A percentile compares a stretch with the other conserved stretches of the same genome.
phyloP scores from a whole-genome alignment of 2,797 vertebrate species.

The Channa striata region DNA sequence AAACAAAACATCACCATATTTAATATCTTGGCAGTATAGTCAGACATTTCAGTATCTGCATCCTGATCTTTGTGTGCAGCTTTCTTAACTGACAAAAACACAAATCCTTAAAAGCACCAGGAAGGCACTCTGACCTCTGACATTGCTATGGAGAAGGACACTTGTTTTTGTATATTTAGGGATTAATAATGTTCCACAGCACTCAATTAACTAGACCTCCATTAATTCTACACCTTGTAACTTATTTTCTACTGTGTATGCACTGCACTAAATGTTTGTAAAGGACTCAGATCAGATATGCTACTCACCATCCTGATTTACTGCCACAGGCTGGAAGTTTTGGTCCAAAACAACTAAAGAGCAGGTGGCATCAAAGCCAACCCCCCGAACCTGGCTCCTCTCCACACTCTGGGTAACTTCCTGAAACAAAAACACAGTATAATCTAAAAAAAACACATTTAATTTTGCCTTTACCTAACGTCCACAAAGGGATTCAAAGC shows the following conservation, averaged over 20 bases:
- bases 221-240: neutral
- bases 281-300: neutral
- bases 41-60: neutral
- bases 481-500: no score
- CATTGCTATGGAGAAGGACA: constrained; percentile 10
- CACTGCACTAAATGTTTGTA: neutral
- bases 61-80: neutral
- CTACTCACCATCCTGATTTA: constrained; percentile 87
- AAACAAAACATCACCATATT: neutral
- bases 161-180: constrained; percentile 9
- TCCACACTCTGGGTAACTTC: constrained; percentile 84
- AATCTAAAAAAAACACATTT: neutral
- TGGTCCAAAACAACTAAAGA: constrained; percentile 94
- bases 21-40: neutral
- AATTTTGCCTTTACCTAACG: no score
- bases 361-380: constrained; percentile 96
- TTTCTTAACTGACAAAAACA: constrained; percentile 22
- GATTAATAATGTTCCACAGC: constrained; percentile 44
- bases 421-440: constrained; percentile 69
- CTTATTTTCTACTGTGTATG: neutral
- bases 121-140: neutral
- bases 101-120: constrained; percentile 12
- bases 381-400: constrained; percentile 83
- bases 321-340: constrained; percentile 88
- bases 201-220: constrained; percentile 2